These are phyloP conservation scores for Lepidostoma basale DNA, from an alignment of 1,140 invertebrate species.

Conservation along the genomic window DNA sequence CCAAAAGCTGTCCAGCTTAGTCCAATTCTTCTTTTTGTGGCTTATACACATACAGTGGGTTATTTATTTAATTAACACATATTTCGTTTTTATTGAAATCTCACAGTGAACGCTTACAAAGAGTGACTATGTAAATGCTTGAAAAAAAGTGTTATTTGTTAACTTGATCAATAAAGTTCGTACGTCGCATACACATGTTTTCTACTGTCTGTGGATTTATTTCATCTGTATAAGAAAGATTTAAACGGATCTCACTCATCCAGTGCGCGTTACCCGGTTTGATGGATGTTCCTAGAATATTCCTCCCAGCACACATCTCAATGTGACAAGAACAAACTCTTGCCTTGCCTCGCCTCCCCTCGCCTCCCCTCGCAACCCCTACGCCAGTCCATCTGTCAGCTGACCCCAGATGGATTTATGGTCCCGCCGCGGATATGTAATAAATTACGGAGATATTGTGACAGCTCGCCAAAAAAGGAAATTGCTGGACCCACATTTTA, in stretches of 20 bases:
- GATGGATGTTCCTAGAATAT: background rate
- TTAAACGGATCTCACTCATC: background rate
- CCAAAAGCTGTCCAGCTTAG: too few species aligned
- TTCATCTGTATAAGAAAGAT: background rate
- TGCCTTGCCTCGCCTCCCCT: background rate
- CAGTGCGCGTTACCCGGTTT: background rate
- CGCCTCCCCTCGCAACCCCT: background rate
- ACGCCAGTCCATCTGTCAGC: background rate
- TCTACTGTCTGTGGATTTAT: background rate
- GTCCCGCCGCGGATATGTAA: background rate
- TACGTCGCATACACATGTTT: too few species aligned
- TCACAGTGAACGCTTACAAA: too few species aligned
- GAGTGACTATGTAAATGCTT: too few species aligned
- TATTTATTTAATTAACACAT: too few species aligned
- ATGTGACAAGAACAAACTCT: too few species aligned
- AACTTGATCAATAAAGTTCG: too few species aligned
- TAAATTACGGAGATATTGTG: conserved; percentile 5
- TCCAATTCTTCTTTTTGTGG: too few species aligned
- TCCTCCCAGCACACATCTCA: background rate
- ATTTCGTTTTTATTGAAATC: too few species aligned
- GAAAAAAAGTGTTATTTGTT: too few species aligned
- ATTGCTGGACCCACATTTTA: background rate
- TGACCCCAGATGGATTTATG: conserved; percentile 21
- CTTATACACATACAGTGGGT: too few species aligned
- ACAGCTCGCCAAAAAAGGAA: background rate